Evolutionary conservation across 2,797 vertebrate species (phyloP), one percentile per base, ranked within the genome.

Genomic region (Lateolabrax maculatus): DNA sequence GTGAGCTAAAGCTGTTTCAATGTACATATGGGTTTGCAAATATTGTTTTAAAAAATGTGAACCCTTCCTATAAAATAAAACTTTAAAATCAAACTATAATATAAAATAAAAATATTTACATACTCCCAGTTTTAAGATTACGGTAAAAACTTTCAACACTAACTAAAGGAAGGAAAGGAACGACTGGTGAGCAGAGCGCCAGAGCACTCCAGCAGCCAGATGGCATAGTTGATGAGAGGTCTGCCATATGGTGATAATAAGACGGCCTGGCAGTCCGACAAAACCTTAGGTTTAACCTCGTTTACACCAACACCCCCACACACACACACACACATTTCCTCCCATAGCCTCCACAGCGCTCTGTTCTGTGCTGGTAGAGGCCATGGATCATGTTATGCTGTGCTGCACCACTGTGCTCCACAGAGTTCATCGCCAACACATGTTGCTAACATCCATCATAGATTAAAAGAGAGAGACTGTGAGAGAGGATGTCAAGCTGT

Each of bases 281-380:
- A 62, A 80, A 82, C 48, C 73, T 90, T 51, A 74, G 74, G 31
- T 86, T 88, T 80, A 84, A 87, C 80, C 80, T 84, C 37, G 2
- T 84, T 89, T 68, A 72, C 21, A 48, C 46, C 43, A 56, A 64
- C 63, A 67, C 34, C 56, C 34, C 66, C 51, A 64, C 57, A 34
- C 6, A 58, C 29, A 64, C 19, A 21, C 64, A 72, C 43, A 34
- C 34, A 48, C 46, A 37, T 34, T 43, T 37, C 23, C 62, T 41
- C 52, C 36, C 58, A 67, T 10, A 56, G 44, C 18, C 29, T 69
- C 49, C 31, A 58, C 21, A 4, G 27, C 2, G 31, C 43, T 71
- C 6, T 29, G 11, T 16, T 37, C 43, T 34, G 57, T 39, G 39
- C 39, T 7, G 21, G 43, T 15, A 48, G 29, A 71, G 41, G 11